A percentile compares a stretch with the other conserved stretches of the same genome.
phyloP scores from a whole-genome alignment of 2,888 invertebrate genomes.

The Ornithoptera alexandrae region DNA sequence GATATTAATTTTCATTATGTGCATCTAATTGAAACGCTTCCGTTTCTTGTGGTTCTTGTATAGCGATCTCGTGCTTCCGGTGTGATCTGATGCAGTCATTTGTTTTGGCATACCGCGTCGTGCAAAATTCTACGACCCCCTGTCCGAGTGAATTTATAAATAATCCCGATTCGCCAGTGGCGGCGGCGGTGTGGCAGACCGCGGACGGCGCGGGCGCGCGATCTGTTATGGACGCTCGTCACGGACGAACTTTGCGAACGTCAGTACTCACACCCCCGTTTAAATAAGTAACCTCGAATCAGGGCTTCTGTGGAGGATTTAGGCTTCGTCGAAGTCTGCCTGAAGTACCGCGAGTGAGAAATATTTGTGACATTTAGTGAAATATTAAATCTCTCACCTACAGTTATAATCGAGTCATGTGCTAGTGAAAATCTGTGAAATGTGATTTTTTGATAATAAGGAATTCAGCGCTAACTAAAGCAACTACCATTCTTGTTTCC shows the following conservation, averaged over 20 bases:
- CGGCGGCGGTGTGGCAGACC: conserved; percentile 75
- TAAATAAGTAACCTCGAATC: conserved; percentile 27
- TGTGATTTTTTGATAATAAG: not conserved
- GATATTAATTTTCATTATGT: not conserved
- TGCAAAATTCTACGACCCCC: conserved; percentile 78
- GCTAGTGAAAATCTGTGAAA: conserved; percentile 17
- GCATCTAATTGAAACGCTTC: not conserved
- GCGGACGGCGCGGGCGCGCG: conserved; percentile 81
- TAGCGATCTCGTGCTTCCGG: conserved; percentile 56
- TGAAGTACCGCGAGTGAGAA: conserved; percentile 31
- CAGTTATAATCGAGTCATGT: conserved; percentile 1
- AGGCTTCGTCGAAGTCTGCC: conserved; percentile 8
- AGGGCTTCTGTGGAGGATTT: conserved; percentile 9
- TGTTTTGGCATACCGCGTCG: conserved; percentile 66
- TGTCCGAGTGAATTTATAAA: conserved; percentile 78
- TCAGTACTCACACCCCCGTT: conserved; percentile 34
- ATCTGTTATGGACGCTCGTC: conserved; percentile 57
- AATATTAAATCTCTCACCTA: conserved; percentile 4
- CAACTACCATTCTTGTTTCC: conserved; percentile 12
- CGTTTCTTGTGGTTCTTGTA: conserved; percentile 31
- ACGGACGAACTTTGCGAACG: conserved; percentile 56
- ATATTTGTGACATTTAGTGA: conserved; percentile 26
- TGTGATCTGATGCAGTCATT: conserved; percentile 61
- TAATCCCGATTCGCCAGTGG: conserved; percentile 77
- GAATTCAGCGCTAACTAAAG: conserved; percentile 2